phyloP scores from a whole-genome alignment of 2,113 vertebrate genomes.

The Madoqua kirkii region DNA sequence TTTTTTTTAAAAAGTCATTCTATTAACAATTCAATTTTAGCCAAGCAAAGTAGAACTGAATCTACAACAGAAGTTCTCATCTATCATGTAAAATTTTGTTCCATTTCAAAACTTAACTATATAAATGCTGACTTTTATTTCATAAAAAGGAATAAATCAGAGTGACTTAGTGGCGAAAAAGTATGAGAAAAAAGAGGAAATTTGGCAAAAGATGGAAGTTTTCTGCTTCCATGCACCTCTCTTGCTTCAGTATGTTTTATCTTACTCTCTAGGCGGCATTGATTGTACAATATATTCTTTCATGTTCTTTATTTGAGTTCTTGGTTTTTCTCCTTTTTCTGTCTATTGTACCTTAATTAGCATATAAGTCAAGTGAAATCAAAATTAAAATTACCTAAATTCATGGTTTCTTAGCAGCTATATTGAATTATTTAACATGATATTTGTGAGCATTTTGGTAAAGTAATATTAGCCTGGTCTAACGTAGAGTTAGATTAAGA shows the following conservation, averaged over 20 bases:
- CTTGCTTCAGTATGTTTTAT: background rate
- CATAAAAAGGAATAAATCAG: background rate
- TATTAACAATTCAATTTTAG: background rate
- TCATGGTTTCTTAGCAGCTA: background rate
- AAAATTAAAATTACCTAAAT: background rate
- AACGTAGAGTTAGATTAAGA: background rate
- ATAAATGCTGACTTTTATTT: background rate
- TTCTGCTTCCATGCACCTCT: background rate
- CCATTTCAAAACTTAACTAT: slow-evolving; percentile 20
- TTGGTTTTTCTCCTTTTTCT: background rate
- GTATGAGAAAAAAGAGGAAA: background rate
- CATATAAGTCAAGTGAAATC: background rate
- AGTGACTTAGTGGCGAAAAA: background rate
- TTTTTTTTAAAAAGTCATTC: background rate
- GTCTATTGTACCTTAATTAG: background rate
- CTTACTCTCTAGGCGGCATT: background rate
- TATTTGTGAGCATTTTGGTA: background rate
- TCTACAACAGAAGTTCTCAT: background rate
- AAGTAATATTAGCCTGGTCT: background rate
- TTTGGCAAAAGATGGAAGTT: background rate
- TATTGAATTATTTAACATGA: background rate
- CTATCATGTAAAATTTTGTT: background rate
- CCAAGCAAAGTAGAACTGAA: background rate
- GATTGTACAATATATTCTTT: background rate
- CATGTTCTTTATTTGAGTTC: background rate